Evolutionary conservation across 2,888 invertebrate genomes (phyloP).

Genomic region (Amiota minor): DNA sequence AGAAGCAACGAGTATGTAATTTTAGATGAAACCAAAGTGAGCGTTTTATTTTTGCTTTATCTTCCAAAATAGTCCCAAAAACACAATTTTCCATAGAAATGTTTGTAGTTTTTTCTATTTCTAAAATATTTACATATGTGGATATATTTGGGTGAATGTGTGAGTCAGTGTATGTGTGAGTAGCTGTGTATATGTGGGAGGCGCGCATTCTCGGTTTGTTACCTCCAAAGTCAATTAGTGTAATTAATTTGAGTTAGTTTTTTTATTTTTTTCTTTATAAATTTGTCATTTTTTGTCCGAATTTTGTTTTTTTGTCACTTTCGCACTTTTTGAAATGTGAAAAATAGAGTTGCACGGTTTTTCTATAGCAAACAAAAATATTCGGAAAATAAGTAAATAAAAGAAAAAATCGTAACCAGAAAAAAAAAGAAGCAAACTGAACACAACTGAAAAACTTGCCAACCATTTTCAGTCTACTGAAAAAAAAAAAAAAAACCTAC

Average conservation of each 20-base stretch:
- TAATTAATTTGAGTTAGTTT: conserved; percentile 61
- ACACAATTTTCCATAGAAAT: too few relatives aligned
- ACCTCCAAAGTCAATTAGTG: conserved; percentile 63
- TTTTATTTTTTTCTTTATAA: conserved; percentile 9
- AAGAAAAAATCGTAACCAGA: neutral
- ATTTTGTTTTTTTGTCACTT: neutral
- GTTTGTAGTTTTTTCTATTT: too few relatives aligned
- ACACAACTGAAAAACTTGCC: conserved; percentile 4
- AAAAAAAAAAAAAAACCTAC: neutral
- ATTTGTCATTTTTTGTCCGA: neutral
- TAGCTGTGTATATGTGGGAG: too few relatives aligned
- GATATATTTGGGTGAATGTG: too few relatives aligned
- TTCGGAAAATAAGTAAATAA: neutral
- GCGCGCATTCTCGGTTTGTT: conserved; percentile 52
- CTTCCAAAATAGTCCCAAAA: too few relatives aligned
- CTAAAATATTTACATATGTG: too few relatives aligned
- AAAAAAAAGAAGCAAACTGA: neutral
- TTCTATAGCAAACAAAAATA: conserved; percentile 3
- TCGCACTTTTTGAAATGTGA: conserved; percentile 6
- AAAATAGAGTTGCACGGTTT: conserved; percentile 12
- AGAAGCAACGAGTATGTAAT: too few relatives aligned
- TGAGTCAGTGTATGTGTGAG: too few relatives aligned
- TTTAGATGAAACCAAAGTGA: too few relatives aligned
- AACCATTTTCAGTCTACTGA: conserved; percentile 18
- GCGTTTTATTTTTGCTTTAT: too few relatives aligned